Conservation (phyloP, 1,140 invertebrate species). For the Zaprionus ornatus region DNA sequence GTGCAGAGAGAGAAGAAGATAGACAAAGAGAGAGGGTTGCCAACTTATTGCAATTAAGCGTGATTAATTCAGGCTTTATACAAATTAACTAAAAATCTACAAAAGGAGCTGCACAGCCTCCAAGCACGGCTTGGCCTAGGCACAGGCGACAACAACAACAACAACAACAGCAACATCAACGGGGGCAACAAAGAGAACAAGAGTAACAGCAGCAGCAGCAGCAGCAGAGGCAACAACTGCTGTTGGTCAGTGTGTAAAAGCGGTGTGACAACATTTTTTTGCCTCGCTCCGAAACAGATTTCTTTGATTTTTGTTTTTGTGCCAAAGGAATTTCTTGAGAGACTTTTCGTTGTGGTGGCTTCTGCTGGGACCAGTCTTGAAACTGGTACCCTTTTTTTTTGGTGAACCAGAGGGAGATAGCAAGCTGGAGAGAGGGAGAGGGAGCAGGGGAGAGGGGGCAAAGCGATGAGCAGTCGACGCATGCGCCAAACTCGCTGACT, state of each 20-base stretch:
- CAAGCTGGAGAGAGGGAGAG: neutral
- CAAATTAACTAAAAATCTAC: constrained; percentile 77
- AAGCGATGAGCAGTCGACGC: constrained; percentile 65
- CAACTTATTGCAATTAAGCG: constrained; percentile 78
- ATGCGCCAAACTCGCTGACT: constrained; percentile 68
- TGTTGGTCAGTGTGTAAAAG: constrained; percentile 65
- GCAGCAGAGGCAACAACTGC: constrained; percentile 16
- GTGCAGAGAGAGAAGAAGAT: constrained; percentile 1
- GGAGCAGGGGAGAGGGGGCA: neutral
- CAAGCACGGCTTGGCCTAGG: constrained; percentile 41
- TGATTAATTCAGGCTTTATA: constrained; percentile 81
- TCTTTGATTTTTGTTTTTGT: constrained; percentile 58
- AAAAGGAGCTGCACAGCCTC: constrained; percentile 47
- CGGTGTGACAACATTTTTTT: constrained; percentile 75
- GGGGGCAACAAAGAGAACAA: constrained; percentile 7
- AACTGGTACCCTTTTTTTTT: constrained; percentile 73
- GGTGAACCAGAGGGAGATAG: constrained; percentile 3
- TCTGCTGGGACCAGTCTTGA: constrained; percentile 73
- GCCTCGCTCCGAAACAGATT: constrained; percentile 52
- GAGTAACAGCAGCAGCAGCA: constrained; percentile 10
- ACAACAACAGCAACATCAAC: neutral
- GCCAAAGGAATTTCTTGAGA: constrained; percentile 73
- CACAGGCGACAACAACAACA: constrained; percentile 3
- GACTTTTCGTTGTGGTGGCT: constrained; percentile 58
- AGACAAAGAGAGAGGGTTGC: constrained; percentile 14